Evolutionary conservation across 2,113 vertebrate species (phyloP).

Genomic region (Lathamus discolor): DNA sequence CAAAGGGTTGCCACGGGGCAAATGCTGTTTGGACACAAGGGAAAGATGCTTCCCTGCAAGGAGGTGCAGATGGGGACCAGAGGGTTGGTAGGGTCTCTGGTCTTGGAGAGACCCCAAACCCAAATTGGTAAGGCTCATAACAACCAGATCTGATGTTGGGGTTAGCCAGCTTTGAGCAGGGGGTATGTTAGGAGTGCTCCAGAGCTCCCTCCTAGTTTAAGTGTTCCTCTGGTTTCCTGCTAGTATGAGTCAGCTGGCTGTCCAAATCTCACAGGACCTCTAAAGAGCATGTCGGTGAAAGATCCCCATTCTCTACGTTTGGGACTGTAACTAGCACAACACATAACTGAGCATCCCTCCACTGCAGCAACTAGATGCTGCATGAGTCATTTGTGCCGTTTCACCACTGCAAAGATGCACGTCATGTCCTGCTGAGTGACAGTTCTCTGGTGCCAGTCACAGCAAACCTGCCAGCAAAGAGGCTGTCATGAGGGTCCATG

Average conservation of each 20-base stretch:
- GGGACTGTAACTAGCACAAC: neutral
- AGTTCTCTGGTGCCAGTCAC: neutral
- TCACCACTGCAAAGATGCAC: neutral
- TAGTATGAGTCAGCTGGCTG: neutral
- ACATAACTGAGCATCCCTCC: neutral
- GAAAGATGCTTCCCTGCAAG: neutral
- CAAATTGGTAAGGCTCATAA: neutral
- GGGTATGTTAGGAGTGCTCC: neutral
- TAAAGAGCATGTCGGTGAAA: neutral
- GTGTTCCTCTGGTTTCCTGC: neutral
- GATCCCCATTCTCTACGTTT: neutral
- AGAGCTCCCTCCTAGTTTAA: neutral
- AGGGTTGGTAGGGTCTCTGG: neutral
- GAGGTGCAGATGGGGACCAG: neutral
- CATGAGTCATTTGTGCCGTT: neutral
- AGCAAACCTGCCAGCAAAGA: neutral
- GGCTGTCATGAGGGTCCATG: neutral
- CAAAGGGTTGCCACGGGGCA: neutral
- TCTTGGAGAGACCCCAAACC: neutral
- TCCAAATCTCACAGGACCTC: neutral
- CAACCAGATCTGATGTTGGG: neutral
- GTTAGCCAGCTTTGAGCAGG: neutral
- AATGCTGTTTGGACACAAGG: neutral
- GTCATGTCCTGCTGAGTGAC: accelerated
- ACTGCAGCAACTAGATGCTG: neutral